Percentiles rank a stretch among this genome's conserved stretches.
Conservation (phyloP, 2,888 invertebrate genomes). For the Platerodrilus igneus region DNA sequence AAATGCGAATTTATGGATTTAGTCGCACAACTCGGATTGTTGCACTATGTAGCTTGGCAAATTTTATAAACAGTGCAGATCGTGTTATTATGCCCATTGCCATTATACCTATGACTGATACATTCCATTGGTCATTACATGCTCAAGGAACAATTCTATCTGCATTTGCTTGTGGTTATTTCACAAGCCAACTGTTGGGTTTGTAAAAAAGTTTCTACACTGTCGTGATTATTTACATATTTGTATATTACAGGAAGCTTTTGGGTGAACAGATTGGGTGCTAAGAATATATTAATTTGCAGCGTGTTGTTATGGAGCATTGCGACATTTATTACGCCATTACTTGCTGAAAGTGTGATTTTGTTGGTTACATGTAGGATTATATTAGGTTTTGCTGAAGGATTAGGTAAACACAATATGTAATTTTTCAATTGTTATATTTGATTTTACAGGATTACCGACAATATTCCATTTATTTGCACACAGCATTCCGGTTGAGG, state of each 20-base stretch:
- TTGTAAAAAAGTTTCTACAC: too few relatives aligned
- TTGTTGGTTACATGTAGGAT: constrained; percentile 62
- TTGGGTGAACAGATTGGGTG: constrained; percentile 64
- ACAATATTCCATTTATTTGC: constrained; percentile 73
- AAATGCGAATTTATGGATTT: constrained; percentile 51
- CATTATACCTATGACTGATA: constrained; percentile 67
- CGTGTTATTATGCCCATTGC: constrained; percentile 75
- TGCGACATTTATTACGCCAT: constrained; percentile 65
- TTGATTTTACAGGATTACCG: constrained; percentile 56
- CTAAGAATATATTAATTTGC: constrained; percentile 61
- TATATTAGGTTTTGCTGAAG: constrained; percentile 68
- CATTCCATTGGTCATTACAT: constrained; percentile 65
- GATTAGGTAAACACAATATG: constrained; percentile 53
- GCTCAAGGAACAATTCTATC: constrained; percentile 72
- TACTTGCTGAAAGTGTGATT: constrained; percentile 61
- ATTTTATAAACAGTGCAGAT: constrained; percentile 74
- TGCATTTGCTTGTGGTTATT: constrained; percentile 71
- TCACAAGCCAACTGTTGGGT: constrained; percentile 65
- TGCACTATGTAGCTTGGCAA: constrained; percentile 65
- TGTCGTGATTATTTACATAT: too few relatives aligned
- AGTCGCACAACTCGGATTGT: constrained; percentile 57
- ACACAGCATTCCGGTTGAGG: constrained; percentile 65
- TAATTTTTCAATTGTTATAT: constrained; percentile 47
- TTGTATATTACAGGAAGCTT: constrained; percentile 60
- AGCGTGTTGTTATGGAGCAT: constrained; percentile 71